Percentiles rank a stretch among this genome's conserved stretches.
phyloP scores from a whole-genome alignment of 2,113 vertebrate genomes.

The Manacus vitellinus region DNA sequence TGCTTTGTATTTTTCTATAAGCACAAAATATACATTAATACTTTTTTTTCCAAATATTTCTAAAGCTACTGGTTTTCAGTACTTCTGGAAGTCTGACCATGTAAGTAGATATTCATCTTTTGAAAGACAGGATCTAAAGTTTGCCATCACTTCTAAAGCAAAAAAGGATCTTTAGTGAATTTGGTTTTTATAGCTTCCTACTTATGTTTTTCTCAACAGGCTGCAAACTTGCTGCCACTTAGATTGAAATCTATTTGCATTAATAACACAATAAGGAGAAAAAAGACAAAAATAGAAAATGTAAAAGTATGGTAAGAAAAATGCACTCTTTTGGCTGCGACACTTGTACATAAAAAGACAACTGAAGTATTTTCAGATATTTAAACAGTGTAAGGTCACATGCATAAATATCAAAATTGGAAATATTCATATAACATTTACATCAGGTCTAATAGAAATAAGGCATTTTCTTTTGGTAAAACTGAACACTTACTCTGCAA shows the following conservation, averaged over 20 bases:
- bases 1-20: not conserved
- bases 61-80: not conserved
- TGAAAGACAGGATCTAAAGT: not conserved
- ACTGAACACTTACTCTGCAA: accelerated
- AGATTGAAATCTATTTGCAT: not conserved
- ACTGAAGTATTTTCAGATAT: not conserved
- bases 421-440: not conserved
- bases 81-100: not conserved
- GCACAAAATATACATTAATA: not conserved
- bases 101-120: not conserved
- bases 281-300: not conserved
- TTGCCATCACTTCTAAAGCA: not conserved
- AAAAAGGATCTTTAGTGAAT: not conserved
- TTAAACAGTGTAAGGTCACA: not conserved
- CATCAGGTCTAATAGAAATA: not conserved
- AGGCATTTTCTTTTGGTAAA: not conserved
- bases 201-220: not conserved
- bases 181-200: not conserved
- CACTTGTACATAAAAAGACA: not conserved
- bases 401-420: not conserved
- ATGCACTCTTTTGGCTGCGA: not conserved
- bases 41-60: not conserved
- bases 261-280: not conserved
- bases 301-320: not conserved
- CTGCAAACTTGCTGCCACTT: not conserved